Evolutionary conservation across 2,888 invertebrate species (phyloP), one percentile per base, ranked within the genome.

Genomic region (Poecilus cupreus): DNA sequence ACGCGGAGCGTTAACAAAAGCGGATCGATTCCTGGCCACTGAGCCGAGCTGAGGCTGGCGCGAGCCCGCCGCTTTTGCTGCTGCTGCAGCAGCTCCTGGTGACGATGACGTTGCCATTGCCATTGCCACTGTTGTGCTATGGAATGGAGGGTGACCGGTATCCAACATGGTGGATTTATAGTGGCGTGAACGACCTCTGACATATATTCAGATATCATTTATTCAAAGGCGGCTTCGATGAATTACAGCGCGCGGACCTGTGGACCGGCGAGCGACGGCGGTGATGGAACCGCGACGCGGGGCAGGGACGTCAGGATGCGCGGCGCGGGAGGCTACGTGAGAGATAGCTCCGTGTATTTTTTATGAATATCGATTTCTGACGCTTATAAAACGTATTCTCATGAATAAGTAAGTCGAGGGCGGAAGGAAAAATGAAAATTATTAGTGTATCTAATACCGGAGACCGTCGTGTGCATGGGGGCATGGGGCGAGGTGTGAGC

Each of bases 361-460:
- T 80, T 72, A 80, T 80, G 80, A 80, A 80, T 72, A 80, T 80
- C 80, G 80, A 80, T 80, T 80, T 80, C 24, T 32, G 70, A 80
- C 72, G 80, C 57, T 54, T 70, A 72, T 80, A 80, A 80, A 80
- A 80, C 68, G 70, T 80, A 80, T 78, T 80, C 72, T 72, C 39
- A 70, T 80, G 51, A 80, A 70, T 72, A 70, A 80, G 80, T 72
- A 54, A 37, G 39, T 20, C 22, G 54, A 39, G 43, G 54, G 54
- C 24, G 72, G 39, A 54, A 80, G 57, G 68, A 80, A 70, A 80
- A 80, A 78, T 78, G 51, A 72, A 72, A 80, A 80, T 80, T 51
- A 72, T 80, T 72, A 72, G 51, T 80, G 57, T 79, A 49, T 80
- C 80, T 80, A 70, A 54, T 72, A 78, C 78, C 16, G 51, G 32